phyloP scores from a whole-genome alignment of 2,113 vertebrate genomes.

The Dipodomys spectabilis region DNA sequence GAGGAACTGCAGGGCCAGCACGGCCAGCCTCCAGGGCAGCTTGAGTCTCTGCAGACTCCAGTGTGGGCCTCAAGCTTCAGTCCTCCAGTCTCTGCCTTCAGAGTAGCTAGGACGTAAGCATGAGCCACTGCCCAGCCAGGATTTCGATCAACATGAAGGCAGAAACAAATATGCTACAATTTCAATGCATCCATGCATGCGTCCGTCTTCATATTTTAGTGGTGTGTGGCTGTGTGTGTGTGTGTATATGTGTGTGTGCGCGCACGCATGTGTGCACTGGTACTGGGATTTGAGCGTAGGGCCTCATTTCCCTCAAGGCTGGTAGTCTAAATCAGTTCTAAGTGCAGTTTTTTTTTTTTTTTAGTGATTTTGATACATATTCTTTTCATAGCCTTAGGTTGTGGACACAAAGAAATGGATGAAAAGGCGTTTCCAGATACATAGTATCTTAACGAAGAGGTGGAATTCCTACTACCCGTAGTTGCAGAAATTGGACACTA shows the following conservation, averaged over 20 bases:
- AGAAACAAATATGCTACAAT: constrained; percentile 62
- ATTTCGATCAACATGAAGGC: constrained; percentile 78
- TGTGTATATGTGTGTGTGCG: no score
- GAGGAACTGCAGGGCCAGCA: no score
- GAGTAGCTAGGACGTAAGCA: no score
- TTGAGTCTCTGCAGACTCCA: no score
- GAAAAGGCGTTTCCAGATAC: constrained; percentile 70
- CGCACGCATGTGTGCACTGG: no score
- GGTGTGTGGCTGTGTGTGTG: constrained; percentile 54
- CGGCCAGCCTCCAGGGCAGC: no score
- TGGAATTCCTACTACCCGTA: not conserved
- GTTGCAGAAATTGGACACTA: constrained; percentile 73
- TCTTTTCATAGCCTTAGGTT: constrained; percentile 72
- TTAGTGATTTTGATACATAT: constrained; percentile 82
- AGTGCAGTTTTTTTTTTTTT: constrained; percentile 76
- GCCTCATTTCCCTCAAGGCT: no score
- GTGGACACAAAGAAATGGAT: constrained; percentile 55
- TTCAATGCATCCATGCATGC: not conserved
- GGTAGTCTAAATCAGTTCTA: no score
- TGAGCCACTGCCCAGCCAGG: not conserved
- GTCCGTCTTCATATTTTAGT: constrained; percentile 75
- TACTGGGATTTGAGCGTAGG: no score
- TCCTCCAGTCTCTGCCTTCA: no score
- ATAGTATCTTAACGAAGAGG: constrained; percentile 45
- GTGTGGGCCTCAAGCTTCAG: no score